A percentile compares a stretch with the other conserved stretches of the same genome.
phyloP scores from a whole-genome alignment of 1,140 invertebrate species.

The Drosophila sproati region DNA sequence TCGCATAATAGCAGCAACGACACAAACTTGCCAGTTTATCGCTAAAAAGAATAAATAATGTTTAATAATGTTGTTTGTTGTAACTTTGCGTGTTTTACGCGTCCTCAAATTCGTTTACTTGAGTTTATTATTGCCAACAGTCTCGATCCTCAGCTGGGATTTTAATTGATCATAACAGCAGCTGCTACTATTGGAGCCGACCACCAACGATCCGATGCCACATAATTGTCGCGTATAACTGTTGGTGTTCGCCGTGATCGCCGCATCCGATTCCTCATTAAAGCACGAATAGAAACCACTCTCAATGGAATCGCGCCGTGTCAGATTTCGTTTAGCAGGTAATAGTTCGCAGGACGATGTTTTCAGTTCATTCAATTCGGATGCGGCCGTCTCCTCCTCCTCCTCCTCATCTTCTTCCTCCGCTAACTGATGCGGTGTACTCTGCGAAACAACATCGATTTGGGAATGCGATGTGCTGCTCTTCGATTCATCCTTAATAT shows the following conservation, averaged over 20 bases:
- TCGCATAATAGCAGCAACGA: constrained; percentile 80
- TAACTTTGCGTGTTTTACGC: constrained; percentile 60
- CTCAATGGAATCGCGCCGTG: constrained; percentile 93
- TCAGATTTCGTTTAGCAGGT: constrained; percentile 84
- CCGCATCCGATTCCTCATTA: constrained; percentile 88
- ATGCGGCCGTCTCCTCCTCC: constrained; percentile 51
- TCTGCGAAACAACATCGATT: constrained; percentile 37
- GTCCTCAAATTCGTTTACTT: constrained; percentile 55
- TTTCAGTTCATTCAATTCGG: constrained; percentile 65
- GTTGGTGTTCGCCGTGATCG: constrained; percentile 53
- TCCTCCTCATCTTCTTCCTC: constrained; percentile 45
- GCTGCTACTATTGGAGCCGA: constrained; percentile 53
- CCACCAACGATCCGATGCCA: constrained; percentile 57
- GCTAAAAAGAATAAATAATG: constrained; percentile 52
- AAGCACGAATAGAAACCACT: constrained; percentile 95
- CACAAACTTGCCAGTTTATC: constrained; percentile 81
- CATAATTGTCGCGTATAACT: constrained; percentile 68
- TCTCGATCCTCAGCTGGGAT: constrained; percentile 85
- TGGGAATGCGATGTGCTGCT: constrained; percentile 12
- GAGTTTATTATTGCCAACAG: constrained; percentile 73
- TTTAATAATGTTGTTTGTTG: constrained; percentile 19
- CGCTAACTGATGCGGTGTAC: constrained; percentile 29
- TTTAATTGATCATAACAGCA: constrained; percentile 80
- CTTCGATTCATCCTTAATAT: constrained; percentile 47
- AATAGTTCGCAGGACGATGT: constrained; percentile 59